phyloP scores from a whole-genome alignment of 2,888 invertebrate species.

The Tetragonisca angustula region DNA sequence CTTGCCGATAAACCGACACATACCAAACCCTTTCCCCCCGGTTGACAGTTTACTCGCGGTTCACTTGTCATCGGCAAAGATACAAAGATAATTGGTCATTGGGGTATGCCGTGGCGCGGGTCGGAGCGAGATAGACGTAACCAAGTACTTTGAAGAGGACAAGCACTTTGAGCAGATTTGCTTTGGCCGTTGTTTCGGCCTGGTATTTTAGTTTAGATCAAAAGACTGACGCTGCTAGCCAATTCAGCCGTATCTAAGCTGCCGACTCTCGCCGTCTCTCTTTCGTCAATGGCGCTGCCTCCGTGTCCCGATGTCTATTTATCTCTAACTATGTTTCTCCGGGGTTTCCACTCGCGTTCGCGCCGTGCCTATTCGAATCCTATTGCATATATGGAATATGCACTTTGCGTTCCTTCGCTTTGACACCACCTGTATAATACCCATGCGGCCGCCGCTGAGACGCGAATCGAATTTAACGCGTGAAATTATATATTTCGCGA shows the following conservation, averaged over 20 bases:
- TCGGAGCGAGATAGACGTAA: constrained; percentile 77
- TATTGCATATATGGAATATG: constrained; percentile 56
- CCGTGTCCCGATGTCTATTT: constrained; percentile 32
- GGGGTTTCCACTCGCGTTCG: constrained; percentile 35
- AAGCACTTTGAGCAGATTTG: constrained; percentile 82
- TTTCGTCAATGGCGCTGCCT: constrained; percentile 10
- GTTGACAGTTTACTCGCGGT: constrained; percentile 80
- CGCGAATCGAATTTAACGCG: constrained; percentile 15
- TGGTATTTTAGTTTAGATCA: constrained; percentile 83
- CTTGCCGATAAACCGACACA: constrained; percentile 72
- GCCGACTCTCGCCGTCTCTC: constrained; percentile 54
- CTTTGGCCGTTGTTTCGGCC: constrained; percentile 83
- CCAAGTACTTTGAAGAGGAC: constrained; percentile 79
- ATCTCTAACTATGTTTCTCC: constrained; percentile 32
- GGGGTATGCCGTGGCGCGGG: constrained; percentile 77
- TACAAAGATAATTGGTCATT: constrained; percentile 83
- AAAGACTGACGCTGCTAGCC: constrained; percentile 80
- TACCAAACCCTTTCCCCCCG: constrained; percentile 78
- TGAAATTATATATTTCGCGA: background rate
- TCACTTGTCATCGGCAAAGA: constrained; percentile 82
- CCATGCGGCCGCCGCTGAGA: background rate
- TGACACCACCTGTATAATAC: constrained; percentile 40
- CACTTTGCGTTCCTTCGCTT: constrained; percentile 32
- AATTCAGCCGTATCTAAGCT: constrained; percentile 82
- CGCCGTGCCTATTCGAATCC: constrained; percentile 22